A percentile compares a stretch with the other conserved stretches of the same genome.
Evolutionary conservation across 2,888 invertebrate genomes (phyloP).

Genomic region (Pollenia griseotomentosa): DNA sequence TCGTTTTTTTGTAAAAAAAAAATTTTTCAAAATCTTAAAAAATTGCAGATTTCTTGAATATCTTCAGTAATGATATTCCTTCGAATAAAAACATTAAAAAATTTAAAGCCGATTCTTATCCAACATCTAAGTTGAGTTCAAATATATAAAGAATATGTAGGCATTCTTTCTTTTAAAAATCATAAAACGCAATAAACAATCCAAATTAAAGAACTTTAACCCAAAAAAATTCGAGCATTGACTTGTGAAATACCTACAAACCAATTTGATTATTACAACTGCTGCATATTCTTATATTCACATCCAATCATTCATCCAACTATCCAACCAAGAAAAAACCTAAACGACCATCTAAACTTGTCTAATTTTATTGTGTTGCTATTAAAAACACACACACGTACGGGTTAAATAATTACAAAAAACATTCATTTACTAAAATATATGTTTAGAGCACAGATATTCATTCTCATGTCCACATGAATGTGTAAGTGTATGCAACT

Average conservation of each 20-base stretch:
- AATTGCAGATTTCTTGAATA: too few species aligned
- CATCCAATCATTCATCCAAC: conserved; percentile 36
- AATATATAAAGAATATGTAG: neutral
- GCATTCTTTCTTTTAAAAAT: neutral
- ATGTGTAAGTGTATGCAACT: conserved; percentile 28
- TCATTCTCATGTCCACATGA: neutral
- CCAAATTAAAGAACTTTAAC: conserved; percentile 13
- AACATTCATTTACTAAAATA: neutral
- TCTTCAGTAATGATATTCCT: too few species aligned
- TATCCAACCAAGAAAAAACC: conserved; percentile 10
- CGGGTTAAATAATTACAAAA: conserved; percentile 34
- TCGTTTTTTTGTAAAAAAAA: too few species aligned
- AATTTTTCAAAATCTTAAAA: too few species aligned
- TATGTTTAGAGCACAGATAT: conserved; percentile 7
- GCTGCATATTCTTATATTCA: too few species aligned
- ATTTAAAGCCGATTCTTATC: too few species aligned
- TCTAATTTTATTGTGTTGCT: conserved; percentile 69
- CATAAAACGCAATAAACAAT: conserved; percentile 19
- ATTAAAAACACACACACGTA: conserved; percentile 53
- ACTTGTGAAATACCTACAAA: conserved; percentile 45
- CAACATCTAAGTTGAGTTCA: neutral
- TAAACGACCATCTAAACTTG: conserved; percentile 60
- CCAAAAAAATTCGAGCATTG: conserved; percentile 54
- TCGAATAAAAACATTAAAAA: too few species aligned
- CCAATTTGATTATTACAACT: too few species aligned